Conservation (phyloP, 2,797 vertebrate genomes). For the Peromyscus aztecus region DNA sequence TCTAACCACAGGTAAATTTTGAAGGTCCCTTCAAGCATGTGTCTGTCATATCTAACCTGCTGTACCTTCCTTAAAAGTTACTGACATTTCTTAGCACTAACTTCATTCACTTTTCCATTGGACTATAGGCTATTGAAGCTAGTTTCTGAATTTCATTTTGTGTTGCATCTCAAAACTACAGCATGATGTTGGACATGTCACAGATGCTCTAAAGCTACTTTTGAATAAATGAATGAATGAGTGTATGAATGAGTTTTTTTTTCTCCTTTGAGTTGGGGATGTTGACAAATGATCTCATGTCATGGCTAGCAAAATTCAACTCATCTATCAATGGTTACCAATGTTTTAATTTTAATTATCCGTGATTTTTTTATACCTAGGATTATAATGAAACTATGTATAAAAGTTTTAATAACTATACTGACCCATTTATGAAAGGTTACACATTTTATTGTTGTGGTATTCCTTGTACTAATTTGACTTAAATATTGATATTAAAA, state of each 20-base stretch:
- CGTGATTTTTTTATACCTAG: neutral
- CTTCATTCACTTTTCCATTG: neutral
- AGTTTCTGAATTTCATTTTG: neutral
- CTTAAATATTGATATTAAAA: neutral
- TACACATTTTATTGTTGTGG: neutral
- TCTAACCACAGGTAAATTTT: neutral
- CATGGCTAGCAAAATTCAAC: neutral
- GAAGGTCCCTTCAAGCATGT: neutral
- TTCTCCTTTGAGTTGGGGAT: neutral
- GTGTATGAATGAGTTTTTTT: no score
- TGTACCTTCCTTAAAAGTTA: neutral
- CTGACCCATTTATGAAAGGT: neutral
- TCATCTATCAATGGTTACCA: neutral
- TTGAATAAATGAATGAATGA: neutral
- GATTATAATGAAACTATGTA: neutral
- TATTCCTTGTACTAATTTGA: neutral
- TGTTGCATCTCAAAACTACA: neutral
- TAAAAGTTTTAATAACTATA: neutral
- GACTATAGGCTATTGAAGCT: neutral
- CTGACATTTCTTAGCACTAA: neutral
- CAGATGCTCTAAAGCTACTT: neutral
- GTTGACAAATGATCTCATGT: neutral
- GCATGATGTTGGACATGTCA: neutral
- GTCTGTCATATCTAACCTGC: neutral
- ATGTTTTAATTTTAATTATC: neutral